Percentiles rank a stretch among this genome's conserved stretches.
These are phyloP conservation scores for Mus caroli DNA, from an alignment of 2,797 vertebrate species.

Conservation along the genomic window DNA sequence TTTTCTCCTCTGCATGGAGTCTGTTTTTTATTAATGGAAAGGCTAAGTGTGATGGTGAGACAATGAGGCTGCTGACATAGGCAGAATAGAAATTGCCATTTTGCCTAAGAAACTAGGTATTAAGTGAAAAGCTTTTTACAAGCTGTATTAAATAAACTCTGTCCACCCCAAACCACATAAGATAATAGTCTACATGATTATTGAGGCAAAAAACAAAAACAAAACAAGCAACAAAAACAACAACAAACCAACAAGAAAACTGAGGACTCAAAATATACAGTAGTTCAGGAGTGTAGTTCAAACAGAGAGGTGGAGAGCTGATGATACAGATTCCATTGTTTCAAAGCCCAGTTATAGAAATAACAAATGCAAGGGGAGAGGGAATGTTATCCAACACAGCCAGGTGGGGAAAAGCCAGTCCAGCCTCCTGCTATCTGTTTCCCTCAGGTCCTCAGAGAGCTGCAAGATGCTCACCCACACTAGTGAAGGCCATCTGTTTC, in stretches of 20 bases:
- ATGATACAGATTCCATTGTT: not conserved
- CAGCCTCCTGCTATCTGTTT: not conserved
- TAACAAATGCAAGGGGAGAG: not conserved
- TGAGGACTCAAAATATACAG: not conserved
- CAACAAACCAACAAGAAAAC: not conserved
- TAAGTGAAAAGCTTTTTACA: not conserved
- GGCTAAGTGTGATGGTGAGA: not conserved
- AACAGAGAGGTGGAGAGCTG: not conserved
- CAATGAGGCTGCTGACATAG: not conserved
- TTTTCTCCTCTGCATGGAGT: not conserved
- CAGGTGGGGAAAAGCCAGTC: not conserved
- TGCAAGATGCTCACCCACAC: not conserved
- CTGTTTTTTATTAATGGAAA: slow-evolving; percentile 7
- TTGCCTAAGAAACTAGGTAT: not conserved
- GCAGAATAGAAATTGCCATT: not conserved
- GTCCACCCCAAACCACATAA: not conserved
- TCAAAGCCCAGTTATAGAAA: not conserved
- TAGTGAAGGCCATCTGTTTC: not conserved
- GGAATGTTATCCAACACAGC: not conserved
- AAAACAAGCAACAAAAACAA: not conserved
- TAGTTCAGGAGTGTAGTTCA: not conserved
- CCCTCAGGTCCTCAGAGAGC: not conserved
- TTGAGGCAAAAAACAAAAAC: not conserved
- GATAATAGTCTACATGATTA: not conserved
- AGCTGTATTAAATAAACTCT: not conserved